phyloP scores from a whole-genome alignment of 2,113 vertebrate species.

The Pteropus alecto region DNA sequence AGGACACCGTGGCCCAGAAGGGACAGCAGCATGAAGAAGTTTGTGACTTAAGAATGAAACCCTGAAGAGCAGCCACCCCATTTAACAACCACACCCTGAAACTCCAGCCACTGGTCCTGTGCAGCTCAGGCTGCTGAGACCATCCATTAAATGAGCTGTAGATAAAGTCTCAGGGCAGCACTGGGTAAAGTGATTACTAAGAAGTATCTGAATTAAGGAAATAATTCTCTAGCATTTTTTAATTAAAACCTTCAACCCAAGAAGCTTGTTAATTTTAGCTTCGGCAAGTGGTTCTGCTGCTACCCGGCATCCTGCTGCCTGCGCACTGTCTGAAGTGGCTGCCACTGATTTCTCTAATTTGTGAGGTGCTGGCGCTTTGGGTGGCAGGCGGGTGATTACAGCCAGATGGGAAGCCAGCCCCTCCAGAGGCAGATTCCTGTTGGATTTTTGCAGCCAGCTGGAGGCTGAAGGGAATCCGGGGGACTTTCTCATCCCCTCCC shows the following conservation, averaged over 20 bases:
- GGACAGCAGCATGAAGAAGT: background rate
- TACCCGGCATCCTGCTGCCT: slow-evolving; percentile 19
- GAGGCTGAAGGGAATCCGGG: background rate
- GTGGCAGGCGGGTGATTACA: background rate
- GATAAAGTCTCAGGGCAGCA: slow-evolving; percentile 8
- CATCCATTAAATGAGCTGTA: background rate
- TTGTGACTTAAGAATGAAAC: background rate
- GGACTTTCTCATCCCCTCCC: background rate
- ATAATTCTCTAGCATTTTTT: slow-evolving; percentile 66
- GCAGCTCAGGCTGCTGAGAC: background rate
- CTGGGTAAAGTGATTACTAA: slow-evolving; percentile 38
- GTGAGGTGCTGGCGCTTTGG: background rate
- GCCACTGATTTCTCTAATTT: slow-evolving; percentile 43
- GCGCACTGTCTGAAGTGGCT: background rate
- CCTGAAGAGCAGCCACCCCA: background rate
- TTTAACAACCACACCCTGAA: fast-evolving
- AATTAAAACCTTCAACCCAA: slow-evolving; percentile 69
- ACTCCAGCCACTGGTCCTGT: background rate
- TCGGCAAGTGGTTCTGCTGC: background rate
- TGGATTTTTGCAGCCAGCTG: background rate
- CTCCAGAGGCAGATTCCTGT: background rate
- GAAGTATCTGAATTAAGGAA: slow-evolving; percentile 65
- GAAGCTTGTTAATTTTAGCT: slow-evolving; percentile 63
- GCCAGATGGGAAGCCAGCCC: slow-evolving; percentile 42
- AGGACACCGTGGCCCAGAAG: background rate